A percentile compares a stretch with the other conserved stretches of the same genome.
These are phyloP conservation scores for Trissolcus brochymenae DNA, from an alignment of 2,888 invertebrate species.

Conservation along the genomic window DNA sequence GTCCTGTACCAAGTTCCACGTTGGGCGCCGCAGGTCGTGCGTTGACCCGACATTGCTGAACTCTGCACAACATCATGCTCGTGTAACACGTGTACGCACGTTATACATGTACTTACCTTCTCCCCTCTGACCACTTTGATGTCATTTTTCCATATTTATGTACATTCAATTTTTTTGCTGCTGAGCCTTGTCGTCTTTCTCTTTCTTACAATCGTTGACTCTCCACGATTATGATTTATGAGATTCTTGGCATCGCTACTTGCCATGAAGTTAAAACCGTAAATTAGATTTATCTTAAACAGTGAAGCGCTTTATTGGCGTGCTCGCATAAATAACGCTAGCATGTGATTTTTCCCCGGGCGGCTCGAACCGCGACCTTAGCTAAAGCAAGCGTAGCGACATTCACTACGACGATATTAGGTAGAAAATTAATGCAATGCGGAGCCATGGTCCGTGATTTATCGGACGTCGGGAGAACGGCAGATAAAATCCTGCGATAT, in stretches of 20 bases:
- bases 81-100: slow-evolving; percentile 66
- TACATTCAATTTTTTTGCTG: slow-evolving; percentile 29
- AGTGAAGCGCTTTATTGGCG: slow-evolving; percentile 71
- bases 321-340: slow-evolving; percentile 68
- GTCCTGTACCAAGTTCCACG: slow-evolving; percentile 42
- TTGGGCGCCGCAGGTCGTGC: slow-evolving; percentile 68
- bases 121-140: slow-evolving; percentile 3
- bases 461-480: slow-evolving; percentile 48
- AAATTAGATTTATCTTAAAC: slow-evolving; percentile 74
- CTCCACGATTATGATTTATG: slow-evolving; percentile 72
- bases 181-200: slow-evolving; percentile 11
- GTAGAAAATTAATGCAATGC: slow-evolving; percentile 57
- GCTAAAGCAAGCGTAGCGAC: slow-evolving; percentile 52
- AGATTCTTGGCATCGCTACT: slow-evolving; percentile 59
- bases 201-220: slow-evolving; percentile 38
- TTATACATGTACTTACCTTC: slow-evolving; percentile 47
- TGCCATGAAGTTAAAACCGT: slow-evolving; percentile 64
- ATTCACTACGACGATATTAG: slow-evolving; percentile 56
- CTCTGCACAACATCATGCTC: slow-evolving; percentile 71
- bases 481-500: slow-evolving; percentile 38
- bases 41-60: slow-evolving; percentile 71
- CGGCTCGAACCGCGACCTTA: slow-evolving; percentile 55
- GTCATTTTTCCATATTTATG: slow-evolving; percentile 10
- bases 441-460: slow-evolving; percentile 58
- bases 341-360: slow-evolving; percentile 61